Base-by-base conservation (phyloP, 2,797 vertebrate species). In the Dicrostonyx torquatus region DNA sequence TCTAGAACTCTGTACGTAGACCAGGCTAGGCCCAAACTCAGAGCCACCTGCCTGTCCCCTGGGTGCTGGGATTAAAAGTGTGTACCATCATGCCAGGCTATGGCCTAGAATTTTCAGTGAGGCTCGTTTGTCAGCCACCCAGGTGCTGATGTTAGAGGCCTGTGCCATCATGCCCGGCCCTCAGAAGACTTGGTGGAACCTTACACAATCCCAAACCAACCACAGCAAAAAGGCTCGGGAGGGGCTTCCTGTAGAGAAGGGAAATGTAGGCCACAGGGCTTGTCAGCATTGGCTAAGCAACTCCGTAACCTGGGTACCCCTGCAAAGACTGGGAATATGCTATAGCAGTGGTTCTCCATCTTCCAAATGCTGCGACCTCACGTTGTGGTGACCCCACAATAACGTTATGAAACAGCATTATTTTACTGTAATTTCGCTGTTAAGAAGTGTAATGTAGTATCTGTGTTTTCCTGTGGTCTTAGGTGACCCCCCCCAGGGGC, bases 241-340 rank as follows among this genome's bases (percentile, higher is more conserved):
- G 93, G 85, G 83, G 80, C 76, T 97, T 96, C 94, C 90, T 95
- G 45, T 73, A 34, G 22, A 24, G 31, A 77, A 88, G 60, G 91
- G 93, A 93, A 96, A 91, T 34, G 68, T 6, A 85, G 50, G 80
- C 24, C 17, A 2, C 0, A 43, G n/a, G 37, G 66, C 40, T 43
- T 87, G 62, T 92, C 70, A 55, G 64, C 86, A 55, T 79, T 85
- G 29, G 68, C n/a, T 83, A 82, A 79, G 20, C 68, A 37, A 80
- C 29, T 87, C 64, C 34, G 24, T 22, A 58, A 86, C 24, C 34
- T 55, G 48, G 82, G 84, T 9, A 7, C 31, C 12, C 24, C 50
- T 72, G 84, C 29, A 72, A 40, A 68, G 84, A 72, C 4, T 40
- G 48, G 37, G 66, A 29, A 11, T 5, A 6, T 29, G 66, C 43